Percentiles rank a stretch among this genome's conserved stretches.
Evolutionary conservation across 2,888 invertebrate species (phyloP).

Genomic region (Aspidiotus destructor): DNA sequence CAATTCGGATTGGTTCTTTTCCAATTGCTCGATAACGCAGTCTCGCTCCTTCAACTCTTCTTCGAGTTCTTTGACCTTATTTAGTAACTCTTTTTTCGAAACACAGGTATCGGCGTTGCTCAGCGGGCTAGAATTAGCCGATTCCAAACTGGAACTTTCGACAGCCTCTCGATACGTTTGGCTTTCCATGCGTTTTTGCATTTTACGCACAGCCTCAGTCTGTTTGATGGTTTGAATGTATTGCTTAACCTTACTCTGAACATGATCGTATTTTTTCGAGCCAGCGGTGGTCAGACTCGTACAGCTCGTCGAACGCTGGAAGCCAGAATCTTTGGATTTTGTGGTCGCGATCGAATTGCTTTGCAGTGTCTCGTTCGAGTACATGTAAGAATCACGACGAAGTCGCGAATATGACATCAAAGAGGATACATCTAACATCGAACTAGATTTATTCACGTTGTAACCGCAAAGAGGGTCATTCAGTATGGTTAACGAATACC

Average conservation of each 20-base stretch:
- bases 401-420: slow-evolving; percentile 35
- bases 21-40: slow-evolving; percentile 30
- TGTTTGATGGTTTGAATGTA: slow-evolving; percentile 38
- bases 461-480: slow-evolving; percentile 11
- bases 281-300: slow-evolving; percentile 36
- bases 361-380: slow-evolving; percentile 35
- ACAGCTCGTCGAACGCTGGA: slow-evolving; percentile 38
- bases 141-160: slow-evolving; percentile 9
- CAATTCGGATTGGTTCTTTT: slow-evolving; percentile 23
- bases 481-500: slow-evolving; percentile 18
- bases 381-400: slow-evolving; percentile 34
- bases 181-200: slow-evolving; percentile 23
- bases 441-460: slow-evolving; percentile 35
- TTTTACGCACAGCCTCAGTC: slow-evolving; percentile 35
- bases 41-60: slow-evolving; percentile 30
- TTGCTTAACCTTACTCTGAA: slow-evolving; percentile 39
- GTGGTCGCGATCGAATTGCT: slow-evolving; percentile 36
- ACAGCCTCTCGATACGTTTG: neutral
- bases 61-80: slow-evolving; percentile 26
- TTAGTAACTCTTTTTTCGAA: slow-evolving; percentile 26
- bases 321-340: slow-evolving; percentile 38
- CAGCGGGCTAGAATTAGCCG: slow-evolving; percentile 5
- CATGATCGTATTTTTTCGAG: slow-evolving; percentile 38
- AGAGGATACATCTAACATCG: slow-evolving; percentile 37
- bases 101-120: slow-evolving; percentile 2